Evolutionary conservation across 2,797 vertebrate species (phyloP).

Genomic region (Hippoglossus hippoglossus): DNA sequence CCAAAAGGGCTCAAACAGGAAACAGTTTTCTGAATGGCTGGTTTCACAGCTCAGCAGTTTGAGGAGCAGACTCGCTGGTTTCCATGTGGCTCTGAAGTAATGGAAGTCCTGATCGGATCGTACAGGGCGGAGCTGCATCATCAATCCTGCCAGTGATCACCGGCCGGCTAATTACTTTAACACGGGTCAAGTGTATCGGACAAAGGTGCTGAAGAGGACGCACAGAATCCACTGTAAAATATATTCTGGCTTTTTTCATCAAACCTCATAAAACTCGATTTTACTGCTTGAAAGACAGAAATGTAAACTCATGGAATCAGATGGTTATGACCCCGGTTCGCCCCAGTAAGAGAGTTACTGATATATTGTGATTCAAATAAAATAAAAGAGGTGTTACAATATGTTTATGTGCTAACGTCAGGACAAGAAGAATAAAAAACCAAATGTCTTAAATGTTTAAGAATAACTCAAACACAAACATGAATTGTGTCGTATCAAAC

Average conservation of each 20-base stretch:
- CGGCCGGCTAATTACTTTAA: conserved; percentile 34
- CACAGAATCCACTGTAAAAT: conserved; percentile 4
- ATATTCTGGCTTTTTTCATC: background rate
- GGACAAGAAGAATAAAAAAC: no score
- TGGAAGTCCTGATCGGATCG: conserved; percentile 12
- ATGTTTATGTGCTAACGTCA: no score
- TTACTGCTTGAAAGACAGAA: conserved; percentile 7
- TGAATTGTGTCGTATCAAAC: background rate
- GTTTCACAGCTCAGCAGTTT: conserved; percentile 27
- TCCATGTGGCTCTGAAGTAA: conserved; percentile 1
- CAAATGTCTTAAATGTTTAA: no score
- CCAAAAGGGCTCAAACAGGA: background rate
- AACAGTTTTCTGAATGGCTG: background rate
- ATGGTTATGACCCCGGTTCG: no score
- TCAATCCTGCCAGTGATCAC: conserved; percentile 35
- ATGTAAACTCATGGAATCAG: no score
- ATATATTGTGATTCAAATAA: no score
- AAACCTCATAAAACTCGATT: background rate
- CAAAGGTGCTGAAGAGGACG: background rate
- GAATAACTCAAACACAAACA: no score
- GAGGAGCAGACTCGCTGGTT: conserved; percentile 5
- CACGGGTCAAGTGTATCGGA: conserved; percentile 7
- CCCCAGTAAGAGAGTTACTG: no score
- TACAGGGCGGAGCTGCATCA: conserved; percentile 22
- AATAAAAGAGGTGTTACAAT: no score